Conservation (phyloP, 2,888 invertebrate species). For the Amphimallon solstitiale region DNA sequence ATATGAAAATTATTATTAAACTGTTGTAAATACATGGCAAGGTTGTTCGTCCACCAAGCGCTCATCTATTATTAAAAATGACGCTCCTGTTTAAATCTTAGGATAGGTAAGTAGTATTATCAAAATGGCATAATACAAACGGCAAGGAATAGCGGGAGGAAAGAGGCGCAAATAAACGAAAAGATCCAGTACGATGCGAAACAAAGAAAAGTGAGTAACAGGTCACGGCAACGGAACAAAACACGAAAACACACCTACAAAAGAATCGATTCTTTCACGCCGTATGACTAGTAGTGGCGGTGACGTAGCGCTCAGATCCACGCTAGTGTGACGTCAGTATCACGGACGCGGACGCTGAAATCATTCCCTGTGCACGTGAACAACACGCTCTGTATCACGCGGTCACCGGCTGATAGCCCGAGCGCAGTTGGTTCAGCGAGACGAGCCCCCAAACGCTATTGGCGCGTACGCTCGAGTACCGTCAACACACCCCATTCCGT, state of each 20-base stretch:
- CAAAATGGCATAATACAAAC: no score
- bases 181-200: background rate
- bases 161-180: no score
- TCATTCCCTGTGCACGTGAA: slow-evolving; percentile 88
- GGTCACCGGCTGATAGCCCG: slow-evolving; percentile 75
- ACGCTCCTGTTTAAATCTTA: no score
- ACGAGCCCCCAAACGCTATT: slow-evolving; percentile 65
- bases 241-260: slow-evolving; percentile 54
- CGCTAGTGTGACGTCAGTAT: slow-evolving; percentile 69
- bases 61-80: no score
- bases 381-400: slow-evolving; percentile 81
- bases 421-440: slow-evolving; percentile 70
- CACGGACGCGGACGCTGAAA: slow-evolving; percentile 71
- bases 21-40: no score
- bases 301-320: slow-evolving; percentile 59
- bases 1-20: no score
- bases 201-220: slow-evolving; percentile 24
- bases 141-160: no score
- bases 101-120: no score
- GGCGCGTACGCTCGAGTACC: slow-evolving; percentile 59
- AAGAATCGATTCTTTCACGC: slow-evolving; percentile 34
- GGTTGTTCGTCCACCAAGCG: no score
- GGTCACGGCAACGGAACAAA: slow-evolving; percentile 29
- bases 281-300: slow-evolving; percentile 50
- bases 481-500: slow-evolving; percentile 64